phyloP scores from a whole-genome alignment of 2,888 invertebrate species.

The Entomobrya multifasciata region DNA sequence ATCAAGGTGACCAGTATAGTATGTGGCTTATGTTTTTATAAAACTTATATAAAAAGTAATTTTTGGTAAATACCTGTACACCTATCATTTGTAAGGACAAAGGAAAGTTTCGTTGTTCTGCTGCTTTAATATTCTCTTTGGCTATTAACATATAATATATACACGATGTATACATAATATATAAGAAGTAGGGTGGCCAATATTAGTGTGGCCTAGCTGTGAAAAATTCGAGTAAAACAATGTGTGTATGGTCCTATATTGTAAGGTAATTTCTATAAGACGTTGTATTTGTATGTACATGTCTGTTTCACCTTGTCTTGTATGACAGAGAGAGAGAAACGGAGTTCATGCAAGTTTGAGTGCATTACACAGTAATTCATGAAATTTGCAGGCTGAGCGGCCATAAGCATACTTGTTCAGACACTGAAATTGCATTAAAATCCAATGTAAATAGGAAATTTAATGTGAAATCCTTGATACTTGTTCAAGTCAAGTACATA shows the following conservation, averaged over 20 bases:
- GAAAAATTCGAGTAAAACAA: not conserved
- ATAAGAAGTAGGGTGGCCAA: not conserved
- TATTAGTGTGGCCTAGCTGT: not conserved
- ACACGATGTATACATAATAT: not conserved
- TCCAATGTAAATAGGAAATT: constrained; percentile 46
- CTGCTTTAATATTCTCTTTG: not conserved
- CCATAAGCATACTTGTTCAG: not conserved
- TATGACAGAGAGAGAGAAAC: constrained; percentile 1
- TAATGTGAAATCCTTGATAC: not conserved
- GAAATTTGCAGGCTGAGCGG: constrained; percentile 40
- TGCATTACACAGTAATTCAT: constrained; percentile 60
- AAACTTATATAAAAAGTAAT: not conserved
- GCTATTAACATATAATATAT: not conserved
- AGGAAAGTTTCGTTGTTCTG: not conserved
- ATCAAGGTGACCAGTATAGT: not conserved
- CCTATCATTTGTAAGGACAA: not conserved
- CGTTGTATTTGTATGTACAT: not conserved
- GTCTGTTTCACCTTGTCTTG: not conserved
- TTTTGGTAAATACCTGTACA: not conserved
- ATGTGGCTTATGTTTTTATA: not conserved
- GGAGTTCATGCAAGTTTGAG: constrained; percentile 16
- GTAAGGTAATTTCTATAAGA: too few relatives aligned
- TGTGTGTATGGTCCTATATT: not conserved
- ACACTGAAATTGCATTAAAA: constrained; percentile 68
- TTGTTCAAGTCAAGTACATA: not conserved